Evolutionary conservation across 2,888 invertebrate species (phyloP), one percentile per base, ranked within the genome.

Genomic region (Mechanitis mazaeus): DNA sequence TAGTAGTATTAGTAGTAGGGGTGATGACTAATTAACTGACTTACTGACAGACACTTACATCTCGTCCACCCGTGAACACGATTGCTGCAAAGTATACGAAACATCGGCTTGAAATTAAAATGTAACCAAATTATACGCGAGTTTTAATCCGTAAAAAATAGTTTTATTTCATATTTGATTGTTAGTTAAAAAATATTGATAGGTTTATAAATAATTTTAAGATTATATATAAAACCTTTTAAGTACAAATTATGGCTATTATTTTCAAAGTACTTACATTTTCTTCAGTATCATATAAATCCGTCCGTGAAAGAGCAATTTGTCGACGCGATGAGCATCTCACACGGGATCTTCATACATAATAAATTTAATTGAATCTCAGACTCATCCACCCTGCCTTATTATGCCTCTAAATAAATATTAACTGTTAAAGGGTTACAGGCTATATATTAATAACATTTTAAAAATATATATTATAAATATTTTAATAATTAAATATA

Each of bases 311-410:
- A 66, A 63, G 59, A 70, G 64, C 65, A 87, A 87, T 85, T 87
- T 83, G 85, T 80, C 80, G 83, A 81, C 72, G 76, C 80, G 80
- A 83, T 80, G 85, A 86, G 81, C 85, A 83, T 83, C 83, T 81
- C 79, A 82, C 81, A 75, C 75, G 75, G 80, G 85, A 88, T 88
- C 85, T 88, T 84, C 89, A 90, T 89, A 89, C 89, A 89, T 89
- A 89, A 88, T 87, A 87, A 87, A 89, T 87, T 87, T 88, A 88
- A 89, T 89, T 87, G 88, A 88, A 89, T 88, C 83, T 80, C 77
- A 83, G 83, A 81, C 85, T 88, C 88, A 88, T 88, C 87, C 86
- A 76, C 79, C 81, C 79, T 77, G 76, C 79, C 81, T 87, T 86
- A 83, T 87, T 85, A 87, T 85, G 86, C 87, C 84, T 83, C 83